These are phyloP conservation scores for Quiscalus mexicanus DNA, from an alignment of 2,113 vertebrate genomes.

Conservation along the genomic window DNA sequence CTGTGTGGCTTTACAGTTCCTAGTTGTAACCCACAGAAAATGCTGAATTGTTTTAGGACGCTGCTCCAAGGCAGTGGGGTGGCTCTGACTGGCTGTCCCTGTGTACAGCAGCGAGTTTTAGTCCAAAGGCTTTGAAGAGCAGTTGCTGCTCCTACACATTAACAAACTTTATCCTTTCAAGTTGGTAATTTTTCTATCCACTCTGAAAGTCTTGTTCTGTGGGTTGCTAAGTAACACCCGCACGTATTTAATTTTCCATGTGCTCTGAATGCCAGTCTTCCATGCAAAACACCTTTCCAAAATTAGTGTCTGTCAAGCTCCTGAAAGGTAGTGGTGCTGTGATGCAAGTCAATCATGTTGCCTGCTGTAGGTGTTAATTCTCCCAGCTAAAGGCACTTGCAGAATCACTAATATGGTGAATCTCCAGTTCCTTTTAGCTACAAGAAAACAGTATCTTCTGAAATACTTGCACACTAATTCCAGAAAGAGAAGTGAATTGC, in stretches of 20 bases:
- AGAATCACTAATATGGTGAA: slow-evolving; percentile 6
- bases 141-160: slow-evolving; percentile 3
- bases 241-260: slow-evolving; percentile 14
- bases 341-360: slow-evolving; percentile 57
- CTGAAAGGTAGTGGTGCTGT: slow-evolving; percentile 38
- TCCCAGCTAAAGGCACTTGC: background rate
- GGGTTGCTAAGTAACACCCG: slow-evolving; percentile 58
- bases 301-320: slow-evolving; percentile 62
- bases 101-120: background rate
- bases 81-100: background rate
- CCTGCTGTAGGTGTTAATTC: slow-evolving; percentile 38
- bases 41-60: background rate
- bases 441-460: background rate
- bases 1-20: background rate
- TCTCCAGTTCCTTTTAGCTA: background rate
- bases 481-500: background rate
- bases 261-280: slow-evolving; percentile 41
- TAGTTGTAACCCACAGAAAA: background rate
- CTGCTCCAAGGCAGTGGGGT: background rate
- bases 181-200: background rate
- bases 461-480: background rate
- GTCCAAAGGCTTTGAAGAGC: background rate
- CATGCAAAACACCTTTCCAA: slow-evolving; percentile 62
- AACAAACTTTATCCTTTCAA: slow-evolving; percentile 15
- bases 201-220: slow-evolving; percentile 17